phyloP scores from a whole-genome alignment of 2,888 invertebrate species.

The Idaea biselata region DNA sequence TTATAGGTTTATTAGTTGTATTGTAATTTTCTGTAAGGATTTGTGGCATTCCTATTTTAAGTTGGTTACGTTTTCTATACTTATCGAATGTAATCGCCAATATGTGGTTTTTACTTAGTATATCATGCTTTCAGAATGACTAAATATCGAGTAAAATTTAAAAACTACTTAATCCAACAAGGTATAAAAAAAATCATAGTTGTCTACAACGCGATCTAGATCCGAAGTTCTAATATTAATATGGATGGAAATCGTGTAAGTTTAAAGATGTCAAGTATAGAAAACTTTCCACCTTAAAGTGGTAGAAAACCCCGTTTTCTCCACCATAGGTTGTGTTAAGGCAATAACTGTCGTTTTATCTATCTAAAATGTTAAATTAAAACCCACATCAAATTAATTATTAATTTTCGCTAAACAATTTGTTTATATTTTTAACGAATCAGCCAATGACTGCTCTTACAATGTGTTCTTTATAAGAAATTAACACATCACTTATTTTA shows the following conservation, averaged over 20 bases:
- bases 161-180: too few relatives aligned
- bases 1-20: neutral
- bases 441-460: constrained; percentile 70
- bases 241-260: too few relatives aligned
- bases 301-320: constrained; percentile 24
- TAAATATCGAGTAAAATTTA: too few relatives aligned
- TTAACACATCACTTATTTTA: constrained; percentile 79
- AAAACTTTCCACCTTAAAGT: constrained; percentile 16
- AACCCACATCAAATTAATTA: neutral
- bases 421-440: constrained; percentile 34
- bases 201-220: too few relatives aligned
- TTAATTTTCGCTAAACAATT: neutral
- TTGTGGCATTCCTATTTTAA: neutral
- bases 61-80: neutral
- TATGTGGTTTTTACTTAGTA: too few relatives aligned
- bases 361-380: neutral
- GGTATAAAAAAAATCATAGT: constrained; percentile 6
- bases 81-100: neutral
- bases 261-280: too few relatives aligned
- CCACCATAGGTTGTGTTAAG: constrained; percentile 37
- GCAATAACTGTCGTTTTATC: constrained; percentile 30
- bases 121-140: too few relatives aligned
- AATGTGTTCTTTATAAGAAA: constrained; percentile 74
- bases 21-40: neutral
- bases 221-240: too few relatives aligned